These are phyloP conservation scores for Epinephelus coioides DNA, from an alignment of 2,797 vertebrate species.

Conservation along the genomic window DNA sequence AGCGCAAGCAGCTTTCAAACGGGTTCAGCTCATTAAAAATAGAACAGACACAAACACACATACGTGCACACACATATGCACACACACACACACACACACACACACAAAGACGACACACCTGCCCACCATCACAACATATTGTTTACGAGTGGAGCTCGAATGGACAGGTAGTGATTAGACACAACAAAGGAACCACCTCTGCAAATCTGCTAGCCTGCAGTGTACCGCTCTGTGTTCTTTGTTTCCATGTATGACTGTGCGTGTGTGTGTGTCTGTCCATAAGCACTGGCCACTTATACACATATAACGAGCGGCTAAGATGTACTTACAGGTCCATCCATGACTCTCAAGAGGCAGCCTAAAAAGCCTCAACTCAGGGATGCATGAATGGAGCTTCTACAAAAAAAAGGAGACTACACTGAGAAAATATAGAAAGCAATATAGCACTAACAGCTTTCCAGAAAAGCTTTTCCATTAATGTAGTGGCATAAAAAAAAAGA, in stretches of 20 bases:
- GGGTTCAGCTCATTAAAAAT: slow-evolving; percentile 75
- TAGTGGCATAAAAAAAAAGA: slow-evolving; percentile 18
- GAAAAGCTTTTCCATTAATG: slow-evolving; percentile 19
- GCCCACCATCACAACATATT: slow-evolving; percentile 58
- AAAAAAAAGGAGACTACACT: slow-evolving; percentile 12
- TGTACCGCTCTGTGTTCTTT: slow-evolving; percentile 12
- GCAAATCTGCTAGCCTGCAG: slow-evolving; percentile 57
- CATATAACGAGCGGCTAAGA: slow-evolving; percentile 42
- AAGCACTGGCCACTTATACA: slow-evolving; percentile 41
- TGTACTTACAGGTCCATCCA: slow-evolving; percentile 65
- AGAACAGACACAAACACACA: slow-evolving; percentile 56
- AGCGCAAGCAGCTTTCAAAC: slow-evolving; percentile 54
- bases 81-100: neutral
- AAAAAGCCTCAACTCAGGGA: slow-evolving; percentile 59
- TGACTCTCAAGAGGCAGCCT: slow-evolving; percentile 60
- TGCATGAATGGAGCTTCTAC: slow-evolving; percentile 57
- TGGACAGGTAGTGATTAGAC: slow-evolving; percentile 79
- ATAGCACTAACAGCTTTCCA: slow-evolving; percentile 47
- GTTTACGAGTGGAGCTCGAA: slow-evolving; percentile 67
- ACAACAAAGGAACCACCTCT: slow-evolving; percentile 76
- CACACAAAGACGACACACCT: slow-evolving; percentile 18
- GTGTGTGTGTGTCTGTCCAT: slow-evolving; percentile 14
- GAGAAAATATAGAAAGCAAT: slow-evolving; percentile 50
- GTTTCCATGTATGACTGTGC: slow-evolving; percentile 10
- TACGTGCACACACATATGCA: neutral